phyloP scores from a whole-genome alignment of 1,140 invertebrate species.

The Metopolophium dirhodum region DNA sequence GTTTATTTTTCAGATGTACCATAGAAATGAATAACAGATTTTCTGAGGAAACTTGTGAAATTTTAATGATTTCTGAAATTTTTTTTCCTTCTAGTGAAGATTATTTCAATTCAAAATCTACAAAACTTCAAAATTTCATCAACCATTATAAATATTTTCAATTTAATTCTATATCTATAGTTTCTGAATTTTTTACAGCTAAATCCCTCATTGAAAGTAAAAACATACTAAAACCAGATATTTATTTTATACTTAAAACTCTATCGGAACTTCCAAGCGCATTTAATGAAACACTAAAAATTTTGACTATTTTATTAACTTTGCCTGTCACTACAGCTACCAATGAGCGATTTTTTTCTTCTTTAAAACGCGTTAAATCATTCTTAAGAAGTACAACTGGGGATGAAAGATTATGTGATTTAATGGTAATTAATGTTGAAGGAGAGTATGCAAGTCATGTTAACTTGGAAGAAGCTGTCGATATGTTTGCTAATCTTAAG shows the following conservation, averaged over 20 bases:
- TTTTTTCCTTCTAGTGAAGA: background rate
- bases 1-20: background rate
- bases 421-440: too few relatives aligned
- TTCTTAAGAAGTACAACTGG: too few relatives aligned
- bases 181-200: too few relatives aligned
- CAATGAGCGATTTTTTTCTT: background rate
- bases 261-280: background rate
- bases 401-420: too few relatives aligned
- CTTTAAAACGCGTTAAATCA: too few relatives aligned
- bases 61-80: background rate
- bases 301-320: background rate
- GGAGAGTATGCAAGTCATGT: too few relatives aligned
- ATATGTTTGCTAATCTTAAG: background rate
- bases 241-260: background rate
- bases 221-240: background rate
- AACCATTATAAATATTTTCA: too few relatives aligned
- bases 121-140: background rate
- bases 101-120: slow-evolving; percentile 8
- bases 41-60: background rate
- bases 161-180: too few relatives aligned
- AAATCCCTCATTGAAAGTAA: background rate
- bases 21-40: background rate
- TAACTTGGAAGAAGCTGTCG: background rate
- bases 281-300: background rate
- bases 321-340: background rate